Conservation (phyloP, 2,797 vertebrate genomes). For the Coluber constrictor region DNA sequence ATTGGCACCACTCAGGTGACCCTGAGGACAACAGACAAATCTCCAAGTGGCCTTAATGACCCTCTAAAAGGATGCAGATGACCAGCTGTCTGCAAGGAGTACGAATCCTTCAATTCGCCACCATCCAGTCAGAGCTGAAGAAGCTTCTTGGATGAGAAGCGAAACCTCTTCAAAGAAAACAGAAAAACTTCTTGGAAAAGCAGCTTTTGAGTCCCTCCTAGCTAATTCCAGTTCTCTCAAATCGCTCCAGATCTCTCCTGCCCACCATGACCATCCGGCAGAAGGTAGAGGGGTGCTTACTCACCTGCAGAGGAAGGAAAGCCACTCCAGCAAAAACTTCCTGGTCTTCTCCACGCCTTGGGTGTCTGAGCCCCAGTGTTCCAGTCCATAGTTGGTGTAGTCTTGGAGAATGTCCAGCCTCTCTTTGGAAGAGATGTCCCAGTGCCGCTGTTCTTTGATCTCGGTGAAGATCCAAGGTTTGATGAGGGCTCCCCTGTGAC, state of each 20-base stretch:
- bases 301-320: slow-evolving; percentile 96
- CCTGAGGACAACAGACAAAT: too few relatives aligned
- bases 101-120: too few relatives aligned
- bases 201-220: background rate
- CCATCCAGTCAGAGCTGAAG: too few relatives aligned
- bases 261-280: rapidly evolving
- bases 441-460: slow-evolving; percentile 91
- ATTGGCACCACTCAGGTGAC: too few relatives aligned
- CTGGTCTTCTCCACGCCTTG: slow-evolving; percentile 92
- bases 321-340: slow-evolving; percentile 92
- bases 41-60: too few relatives aligned
- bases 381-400: slow-evolving; percentile 85
- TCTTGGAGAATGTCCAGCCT: slow-evolving; percentile 85
- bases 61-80: too few relatives aligned
- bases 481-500: slow-evolving; percentile 86
- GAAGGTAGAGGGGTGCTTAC: background rate
- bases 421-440: slow-evolving; percentile 91
- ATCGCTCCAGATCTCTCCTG: background rate
- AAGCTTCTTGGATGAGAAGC: too few relatives aligned
- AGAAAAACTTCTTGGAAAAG: too few relatives aligned
- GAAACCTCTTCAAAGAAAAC: too few relatives aligned
- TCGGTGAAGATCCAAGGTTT: slow-evolving; percentile 98
- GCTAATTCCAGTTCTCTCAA: background rate
- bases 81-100: too few relatives aligned
- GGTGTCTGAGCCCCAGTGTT: slow-evolving; percentile 96